Conservation (phyloP, 1,140 invertebrate genomes). For the Trachymyrmex cornetzi region DNA sequence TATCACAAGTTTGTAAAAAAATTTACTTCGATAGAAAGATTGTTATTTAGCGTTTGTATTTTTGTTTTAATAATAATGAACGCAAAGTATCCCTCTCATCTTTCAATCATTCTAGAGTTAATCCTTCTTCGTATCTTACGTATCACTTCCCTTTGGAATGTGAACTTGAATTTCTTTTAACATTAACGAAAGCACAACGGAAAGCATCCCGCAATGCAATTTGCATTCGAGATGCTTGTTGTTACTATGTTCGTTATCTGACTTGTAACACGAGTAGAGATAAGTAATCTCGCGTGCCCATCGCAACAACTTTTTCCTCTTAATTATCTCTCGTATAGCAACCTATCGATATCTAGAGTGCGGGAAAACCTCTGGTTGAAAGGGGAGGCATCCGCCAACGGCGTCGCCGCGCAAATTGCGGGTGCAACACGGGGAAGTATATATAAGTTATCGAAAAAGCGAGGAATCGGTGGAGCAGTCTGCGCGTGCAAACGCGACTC, state of each 20-base stretch:
- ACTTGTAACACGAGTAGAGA: conserved; percentile 22
- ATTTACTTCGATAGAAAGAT: background rate
- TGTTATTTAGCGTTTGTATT: background rate
- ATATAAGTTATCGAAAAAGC: background rate
- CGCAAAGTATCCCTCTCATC: background rate
- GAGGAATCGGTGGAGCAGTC: background rate
- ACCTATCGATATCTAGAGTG: background rate
- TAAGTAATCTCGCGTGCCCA: conserved; percentile 26
- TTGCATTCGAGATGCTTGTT: background rate
- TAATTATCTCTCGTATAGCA: conserved; percentile 12
- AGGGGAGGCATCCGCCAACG: background rate
- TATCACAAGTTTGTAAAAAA: background rate
- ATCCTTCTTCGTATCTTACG: background rate
- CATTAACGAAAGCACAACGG: background rate
- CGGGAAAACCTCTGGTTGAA: background rate
- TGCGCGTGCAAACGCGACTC: conserved; percentile 13
- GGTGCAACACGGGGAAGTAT: background rate
- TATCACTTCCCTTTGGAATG: background rate
- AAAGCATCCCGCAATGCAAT: background rate
- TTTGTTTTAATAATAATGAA: background rate
- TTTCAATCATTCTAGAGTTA: background rate
- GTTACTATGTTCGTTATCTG: background rate
- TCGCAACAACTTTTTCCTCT: background rate
- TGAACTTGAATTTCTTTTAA: background rate
- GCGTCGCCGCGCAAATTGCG: background rate